Conservation (phyloP, 2,888 invertebrate genomes). For the Noctua janthe region DNA sequence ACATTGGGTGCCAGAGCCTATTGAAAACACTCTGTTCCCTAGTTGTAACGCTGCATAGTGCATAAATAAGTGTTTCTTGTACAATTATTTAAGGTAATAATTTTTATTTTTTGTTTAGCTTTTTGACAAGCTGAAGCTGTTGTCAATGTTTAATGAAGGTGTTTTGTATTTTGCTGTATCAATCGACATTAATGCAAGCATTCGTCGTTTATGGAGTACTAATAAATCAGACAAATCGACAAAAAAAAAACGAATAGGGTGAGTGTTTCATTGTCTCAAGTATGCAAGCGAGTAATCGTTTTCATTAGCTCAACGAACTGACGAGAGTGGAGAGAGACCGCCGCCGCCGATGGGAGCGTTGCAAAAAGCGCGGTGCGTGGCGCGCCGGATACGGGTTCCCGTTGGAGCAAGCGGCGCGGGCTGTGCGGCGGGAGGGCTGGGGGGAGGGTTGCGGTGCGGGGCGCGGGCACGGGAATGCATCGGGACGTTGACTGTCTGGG, state of each 20-base stretch:
- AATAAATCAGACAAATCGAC: conserved; percentile 36
- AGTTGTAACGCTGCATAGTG: no score
- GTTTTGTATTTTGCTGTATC: background rate
- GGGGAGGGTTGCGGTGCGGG: background rate
- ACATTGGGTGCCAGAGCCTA: no score
- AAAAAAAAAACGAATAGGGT: conserved; percentile 44
- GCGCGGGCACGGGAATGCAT: conserved; percentile 81
- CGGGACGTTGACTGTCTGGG: conserved; percentile 90
- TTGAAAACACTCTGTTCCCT: no score
- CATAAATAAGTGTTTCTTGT: no score
- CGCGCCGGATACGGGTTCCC: conserved; percentile 86
- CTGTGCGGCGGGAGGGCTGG: conserved; percentile 60
- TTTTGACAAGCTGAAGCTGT: background rate
- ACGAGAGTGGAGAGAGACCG: conserved; percentile 69
- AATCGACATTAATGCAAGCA: conserved; percentile 2
- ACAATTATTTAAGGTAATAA: no score
- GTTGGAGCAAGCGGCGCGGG: conserved; percentile 73
- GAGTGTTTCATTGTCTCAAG: conserved; percentile 79
- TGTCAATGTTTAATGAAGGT: background rate
- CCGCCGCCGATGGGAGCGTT: conserved; percentile 74
- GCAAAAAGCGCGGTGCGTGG: conserved; percentile 81
- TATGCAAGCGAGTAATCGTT: conserved; percentile 84
- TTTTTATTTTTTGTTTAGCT: no score
- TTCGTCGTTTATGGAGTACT: background rate
- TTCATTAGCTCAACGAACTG: conserved; percentile 85